Evolutionary conservation across 2,113 vertebrate genomes (phyloP), one percentile per base, ranked within the genome.

Genomic region (Cygnus atratus): DNA sequence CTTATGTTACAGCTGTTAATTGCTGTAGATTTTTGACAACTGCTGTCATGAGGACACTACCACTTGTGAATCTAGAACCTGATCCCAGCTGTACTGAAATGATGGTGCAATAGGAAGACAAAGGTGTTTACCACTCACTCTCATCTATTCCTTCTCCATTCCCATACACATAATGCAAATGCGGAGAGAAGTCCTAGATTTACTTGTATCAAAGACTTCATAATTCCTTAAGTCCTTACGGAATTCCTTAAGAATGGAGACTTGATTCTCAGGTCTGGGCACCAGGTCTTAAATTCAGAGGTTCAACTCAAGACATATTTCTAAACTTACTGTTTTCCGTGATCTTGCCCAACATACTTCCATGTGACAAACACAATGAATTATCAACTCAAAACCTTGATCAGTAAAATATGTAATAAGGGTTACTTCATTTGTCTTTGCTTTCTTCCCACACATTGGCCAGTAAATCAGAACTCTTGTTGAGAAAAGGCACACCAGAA

Each of bases 151-250:
- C 29, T 62, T n/a, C 39, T 82, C 29, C 4, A 35, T 28, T 93
- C 13, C 24, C 6, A 43, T 2, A 10, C 0, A 1, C 1, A 2
- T 6, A 78, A 61, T 9, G 41, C 10, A 46, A 28, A 39, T 8
- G 8, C 10, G 6, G 12, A 48, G 10, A 58, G 26, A 79, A 89
- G 79, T 37, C 21, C 33, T 66, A 46, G 6, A 14, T 55, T 43
- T 43, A 43, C 2, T 4, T 5, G 8, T 20, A 35, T 15, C 37
- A 20, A 22, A 44, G 11, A 39, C 4, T 65, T 65, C 39, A 13
- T 41, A 41, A 65, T 28, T 54, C 22, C n/a, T 39, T 25, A 19
- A 0, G 0, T 35, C 46, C 46, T 84, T 74, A 48, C 22, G 20
- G 46, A 48, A 48, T 48, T 48, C 20, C 5, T 2, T 58, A 63